Evolutionary conservation across 2,888 invertebrate species (phyloP).

Genomic region (Macaria liturata): DNA sequence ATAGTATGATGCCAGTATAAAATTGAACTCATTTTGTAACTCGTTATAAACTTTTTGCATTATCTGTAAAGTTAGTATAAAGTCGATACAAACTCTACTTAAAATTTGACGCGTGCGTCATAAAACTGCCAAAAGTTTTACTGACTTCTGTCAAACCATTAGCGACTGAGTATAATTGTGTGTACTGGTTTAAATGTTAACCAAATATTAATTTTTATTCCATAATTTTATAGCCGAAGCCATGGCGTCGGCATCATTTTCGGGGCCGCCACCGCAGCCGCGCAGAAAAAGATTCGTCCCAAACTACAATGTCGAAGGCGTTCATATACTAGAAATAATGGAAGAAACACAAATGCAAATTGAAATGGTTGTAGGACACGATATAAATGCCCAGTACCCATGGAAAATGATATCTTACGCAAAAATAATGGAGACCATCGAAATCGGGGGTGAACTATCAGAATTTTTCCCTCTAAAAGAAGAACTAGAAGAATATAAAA

Average conservation of each 20-base stretch:
- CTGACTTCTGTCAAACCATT: not conserved
- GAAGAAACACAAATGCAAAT: conserved; percentile 84
- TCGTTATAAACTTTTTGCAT: conserved; percentile 4
- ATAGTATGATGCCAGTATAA: no score
- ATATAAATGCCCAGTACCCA: conserved; percentile 88
- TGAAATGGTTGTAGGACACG: conserved; percentile 85
- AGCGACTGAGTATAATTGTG: no score
- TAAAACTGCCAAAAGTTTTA: conserved; percentile 6
- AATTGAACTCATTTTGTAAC: conserved; percentile 18
- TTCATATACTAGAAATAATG: conserved; percentile 76
- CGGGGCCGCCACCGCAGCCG: conserved; percentile 42
- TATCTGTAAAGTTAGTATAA: not conserved
- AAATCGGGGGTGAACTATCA: conserved; percentile 78
- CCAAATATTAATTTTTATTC: no score
- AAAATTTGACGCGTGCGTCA: conserved; percentile 9
- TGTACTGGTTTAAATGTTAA: no score
- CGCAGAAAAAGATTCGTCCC: conserved; percentile 73
- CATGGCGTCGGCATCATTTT: conserved; percentile 42
- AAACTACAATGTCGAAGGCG: conserved; percentile 82
- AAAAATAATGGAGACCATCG: conserved; percentile 84
- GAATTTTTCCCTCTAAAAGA: conserved; percentile 67
- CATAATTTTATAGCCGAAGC: conserved; percentile 43
- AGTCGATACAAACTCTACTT: conserved; percentile 4
- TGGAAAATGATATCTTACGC: conserved; percentile 87
- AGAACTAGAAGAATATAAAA: conserved; percentile 62